Base-by-base conservation (phyloP, 2,113 vertebrate genomes). In the Xyliphius kryptos region DNA sequence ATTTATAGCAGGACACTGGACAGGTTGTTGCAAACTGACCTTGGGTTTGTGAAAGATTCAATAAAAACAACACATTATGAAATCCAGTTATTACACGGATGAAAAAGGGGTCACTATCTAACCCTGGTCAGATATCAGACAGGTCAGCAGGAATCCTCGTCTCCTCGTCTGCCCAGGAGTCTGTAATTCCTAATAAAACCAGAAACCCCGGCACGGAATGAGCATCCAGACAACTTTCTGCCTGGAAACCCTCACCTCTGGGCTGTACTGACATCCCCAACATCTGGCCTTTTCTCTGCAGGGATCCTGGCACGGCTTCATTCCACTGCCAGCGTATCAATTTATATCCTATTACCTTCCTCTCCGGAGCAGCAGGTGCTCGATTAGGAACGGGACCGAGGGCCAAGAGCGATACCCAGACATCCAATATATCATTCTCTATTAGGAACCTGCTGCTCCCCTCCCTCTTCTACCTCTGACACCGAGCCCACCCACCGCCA, bases 261-360 rank as follows among this genome's bases (percentile, higher is more conserved):
- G 54, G 55, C 51, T 47, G 61, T 55, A 58, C 26, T 51, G 66
- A 41, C 41, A 72, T 54, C 63, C 44, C n/a, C 37, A 79, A 69
- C 75, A 79, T 77, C 77, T 79, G 77, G 71, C 60, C 58, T 37
- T 17, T 38, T 53, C 71, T 70, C 73, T 40, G 21, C 47, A 5
- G 66, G 68, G 70, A 61, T 15, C 14, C 59, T 52, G 62, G 56
- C 66, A 56, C 52, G 16, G 65, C 38, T 60, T 62, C 57, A 46
- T 61, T 19, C 17, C 10, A 51, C 61, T 72, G 69, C 71, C 75
- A 67, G 57, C 40, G 62, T 77, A 77, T 79, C 75, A 75, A 74
- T 79, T 79, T 76, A 72, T 72, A 79, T 77, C 75, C 77, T 73
- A 79, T 79, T 79, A 79, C 70, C 66, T 72, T 76, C 59, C 70